A percentile compares a stretch with the other conserved stretches of the same genome.
Evolutionary conservation across 2,797 vertebrate genomes (phyloP).

Genomic region (Darevskia nairensis): DNA sequence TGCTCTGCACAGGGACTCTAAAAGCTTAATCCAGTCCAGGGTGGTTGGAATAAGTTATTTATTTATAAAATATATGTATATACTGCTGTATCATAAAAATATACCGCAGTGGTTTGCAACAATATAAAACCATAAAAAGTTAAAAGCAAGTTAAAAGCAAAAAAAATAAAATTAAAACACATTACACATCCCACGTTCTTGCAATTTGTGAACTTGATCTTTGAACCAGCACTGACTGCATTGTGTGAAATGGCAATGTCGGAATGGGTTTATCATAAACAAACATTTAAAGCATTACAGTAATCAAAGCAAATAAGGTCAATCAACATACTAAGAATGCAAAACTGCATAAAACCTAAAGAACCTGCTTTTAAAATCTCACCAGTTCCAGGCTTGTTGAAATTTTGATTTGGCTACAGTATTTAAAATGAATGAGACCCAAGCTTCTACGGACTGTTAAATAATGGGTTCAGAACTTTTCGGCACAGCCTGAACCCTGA

Average conservation of each 20-base stretch:
- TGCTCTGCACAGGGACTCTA: too few relatives aligned
- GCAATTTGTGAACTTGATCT: background rate
- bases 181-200: too few relatives aligned
- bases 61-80: too few relatives aligned
- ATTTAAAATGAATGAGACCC: background rate
- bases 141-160: too few relatives aligned
- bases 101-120: too few relatives aligned
- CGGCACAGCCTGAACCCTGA: background rate
- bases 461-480: constrained; percentile 1
- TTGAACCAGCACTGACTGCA: background rate
- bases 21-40: too few relatives aligned
- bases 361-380: background rate
- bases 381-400: background rate
- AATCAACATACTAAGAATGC: background rate
- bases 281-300: background rate
- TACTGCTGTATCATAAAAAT: too few relatives aligned
- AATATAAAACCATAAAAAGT: too few relatives aligned
- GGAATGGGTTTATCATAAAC: background rate
- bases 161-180: too few relatives aligned
- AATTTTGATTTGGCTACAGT: background rate
- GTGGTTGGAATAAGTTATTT: background rate
- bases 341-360: background rate
- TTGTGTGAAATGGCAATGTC: background rate
- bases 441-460: background rate
- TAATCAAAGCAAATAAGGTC: background rate